Conservation (phyloP, 2,113 vertebrate species). For the Hypocryptadius cinnamomeus region DNA sequence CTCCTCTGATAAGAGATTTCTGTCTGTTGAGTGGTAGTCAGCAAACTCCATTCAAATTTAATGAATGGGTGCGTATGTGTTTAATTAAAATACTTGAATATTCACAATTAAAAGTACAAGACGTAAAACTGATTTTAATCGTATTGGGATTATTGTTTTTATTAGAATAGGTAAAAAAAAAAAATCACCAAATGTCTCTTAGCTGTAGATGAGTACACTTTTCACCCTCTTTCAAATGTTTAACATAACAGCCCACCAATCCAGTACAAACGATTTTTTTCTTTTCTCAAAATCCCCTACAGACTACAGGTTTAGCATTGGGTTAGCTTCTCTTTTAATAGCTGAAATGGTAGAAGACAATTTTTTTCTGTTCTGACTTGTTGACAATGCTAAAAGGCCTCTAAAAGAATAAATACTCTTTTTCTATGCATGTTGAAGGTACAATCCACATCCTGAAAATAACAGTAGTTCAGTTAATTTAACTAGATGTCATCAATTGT, state of each 20-base stretch:
- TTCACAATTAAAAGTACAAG: not conserved
- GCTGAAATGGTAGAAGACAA: not conserved
- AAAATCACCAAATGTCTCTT: not conserved
- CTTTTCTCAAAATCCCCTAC: not conserved
- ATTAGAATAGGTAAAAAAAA: not conserved
- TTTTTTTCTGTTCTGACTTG: not conserved
- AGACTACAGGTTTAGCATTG: not conserved
- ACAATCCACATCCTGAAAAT: not conserved
- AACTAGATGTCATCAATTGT: not conserved
- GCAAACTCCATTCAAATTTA: not conserved
- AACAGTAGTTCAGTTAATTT: not conserved
- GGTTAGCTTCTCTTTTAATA: not conserved
- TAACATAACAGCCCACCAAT: not conserved
- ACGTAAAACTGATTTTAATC: not conserved
- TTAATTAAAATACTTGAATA: not conserved
- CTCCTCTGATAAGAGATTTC: not conserved
- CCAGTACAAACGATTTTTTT: rapidly evolving
- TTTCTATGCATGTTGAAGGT: not conserved
- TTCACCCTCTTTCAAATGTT: not conserved
- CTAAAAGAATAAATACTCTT: not conserved
- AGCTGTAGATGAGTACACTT: not conserved
- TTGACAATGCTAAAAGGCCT: not conserved
- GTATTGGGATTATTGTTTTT: not conserved
- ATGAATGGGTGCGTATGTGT: not conserved
- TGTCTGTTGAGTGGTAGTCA: not conserved